Evolutionary conservation across 2,888 invertebrate genomes (phyloP), one percentile per base, ranked within the genome.

Genomic region (Emmelina monodactyla): DNA sequence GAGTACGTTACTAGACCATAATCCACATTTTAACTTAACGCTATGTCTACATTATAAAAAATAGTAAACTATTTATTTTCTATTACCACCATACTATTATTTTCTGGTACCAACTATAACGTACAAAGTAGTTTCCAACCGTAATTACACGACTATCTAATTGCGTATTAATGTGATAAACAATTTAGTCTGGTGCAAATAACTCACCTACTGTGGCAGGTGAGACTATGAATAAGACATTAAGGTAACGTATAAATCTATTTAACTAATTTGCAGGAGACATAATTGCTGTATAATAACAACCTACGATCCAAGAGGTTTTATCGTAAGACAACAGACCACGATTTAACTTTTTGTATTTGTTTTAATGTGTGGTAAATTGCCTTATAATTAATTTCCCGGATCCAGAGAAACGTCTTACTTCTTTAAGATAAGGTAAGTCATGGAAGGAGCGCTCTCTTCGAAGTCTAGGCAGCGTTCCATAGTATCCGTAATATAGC

Each of bases 381-480:
- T n/a, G n/a, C n/a, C n/a, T n/a, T n/a, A n/a, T n/a, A n/a, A n/a
- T n/a, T n/a, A n/a, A n/a, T n/a, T n/a, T n/a, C n/a, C n/a, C n/a
- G n/a, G n/a, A n/a, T n/a, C n/a, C n/a, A n/a, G n/a, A 7, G 25
- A 3, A 25, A 25, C 6, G 11, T 66, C 87, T 88, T 88, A 89
- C 89, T 83, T 91, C 91, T 83, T 89, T 89, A 42, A 88, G 79
- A 48, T 82, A 82, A 58, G 88, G 87, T 58, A 89, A 84, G 62
- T 91, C 91, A 70, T 88, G 89, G 76, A 87, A 90, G 51, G 91
- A 88, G 57, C 88, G 78, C 78, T 91, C 91, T 51, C 91, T 85
- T 54, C 89, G 83, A 51, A 90, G 83, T 66, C 89, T 84, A 49
- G 88, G 87, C 58, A 88, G 84, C 46, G 85, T 85, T 61, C 86